Base-by-base conservation (phyloP, 23 tunicate genomes). In the Trididemnum clinides region DNA sequence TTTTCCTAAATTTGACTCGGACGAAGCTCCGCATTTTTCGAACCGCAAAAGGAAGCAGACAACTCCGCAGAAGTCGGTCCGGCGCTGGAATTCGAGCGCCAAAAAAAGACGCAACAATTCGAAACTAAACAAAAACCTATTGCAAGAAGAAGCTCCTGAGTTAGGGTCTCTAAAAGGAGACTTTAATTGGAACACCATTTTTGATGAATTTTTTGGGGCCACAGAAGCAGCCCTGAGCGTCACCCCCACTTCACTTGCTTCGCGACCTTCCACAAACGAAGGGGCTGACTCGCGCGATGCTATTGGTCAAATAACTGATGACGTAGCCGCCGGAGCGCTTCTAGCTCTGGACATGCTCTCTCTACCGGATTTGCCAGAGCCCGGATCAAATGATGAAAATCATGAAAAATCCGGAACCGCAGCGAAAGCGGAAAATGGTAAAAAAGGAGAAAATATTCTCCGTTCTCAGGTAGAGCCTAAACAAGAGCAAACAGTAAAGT, bases 111-210 rank as follows among this genome's bases (percentile, higher is more conserved):
- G 62, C 29, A 50, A 18, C 7, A 50, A 66, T 33, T 73, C 83
- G 4, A 22, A 57, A 1, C 49, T 32, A n/a, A 82, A 84, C 31
- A 20, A 10, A 51, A 88, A 81, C 36, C 80, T 81, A 2, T 51
- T 89, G 21, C 84, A 84, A 64, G 94, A 89, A 35, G 88, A 94
- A 65, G 98, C 98, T 1, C 94, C 98, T n/a, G 98, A 94, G 33
- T 80, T 94, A 27, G 98, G 98, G 2, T 94, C 94, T 0, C 63
- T 94, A 25, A 94, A 94, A 69, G 98, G 98, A 4, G 98, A 94
- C 19, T 94, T 89, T 57, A 94, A 85, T 34, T 94, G 90, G 88
- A 82, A 66, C 33, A 83, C 88, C 15, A 86, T 94, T 54, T 85
- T 94, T 65, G 94, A 85, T 35, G 98, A 88, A 0, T 77, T 94